Evolutionary conservation across 1,140 invertebrate species (phyloP), one percentile per base, ranked within the genome.

Genomic region (Adoxophyes honmai): DNA sequence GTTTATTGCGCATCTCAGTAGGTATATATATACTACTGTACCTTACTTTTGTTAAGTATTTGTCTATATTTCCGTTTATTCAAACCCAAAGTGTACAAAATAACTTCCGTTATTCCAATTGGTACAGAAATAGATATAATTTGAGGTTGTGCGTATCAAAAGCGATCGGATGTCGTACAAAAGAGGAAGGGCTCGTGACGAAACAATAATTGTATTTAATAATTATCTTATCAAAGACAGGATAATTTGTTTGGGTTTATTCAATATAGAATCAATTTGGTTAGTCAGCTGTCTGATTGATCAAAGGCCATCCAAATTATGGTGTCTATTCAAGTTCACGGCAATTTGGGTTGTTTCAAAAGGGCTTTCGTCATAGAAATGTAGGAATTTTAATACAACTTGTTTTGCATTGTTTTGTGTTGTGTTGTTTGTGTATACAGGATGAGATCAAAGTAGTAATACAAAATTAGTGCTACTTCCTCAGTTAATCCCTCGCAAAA

Each of bases 141-240:
- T 28, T 28, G 21, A 28, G 21, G 21, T 13, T 28, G 21, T 28
- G 21, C 21, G 21, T 13, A 34, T 44, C 11, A 11, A 44, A 48
- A 39, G 9, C n/a, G 33, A 52, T 52, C 33, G 48, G 28, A 34
- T 28, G 21, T 28, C 21, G 21, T 28, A 72, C 56, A 71, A 76
- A 68, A 66, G 57, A 34, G 13, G 53, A 21, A 11, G 59, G 66
- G 64, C 54, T 73, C 76, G 70, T 78, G 68, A 72, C 76, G 79
- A 78, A 81, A 78, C 51, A 68, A 75, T 79, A 81, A 79, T 81
- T 76, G 65, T 62, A 66, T 71, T 71, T 71, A 67, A 72, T 75
- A 75, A 79, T 79, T 76, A 73, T 64, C 60, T 68, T 67, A 73
- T 70, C 71, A 75, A 70, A 75, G 71, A 64, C 63, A 34, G 59